Conservation (phyloP, 2,113 vertebrate genomes). For the Vidua macroura region DNA sequence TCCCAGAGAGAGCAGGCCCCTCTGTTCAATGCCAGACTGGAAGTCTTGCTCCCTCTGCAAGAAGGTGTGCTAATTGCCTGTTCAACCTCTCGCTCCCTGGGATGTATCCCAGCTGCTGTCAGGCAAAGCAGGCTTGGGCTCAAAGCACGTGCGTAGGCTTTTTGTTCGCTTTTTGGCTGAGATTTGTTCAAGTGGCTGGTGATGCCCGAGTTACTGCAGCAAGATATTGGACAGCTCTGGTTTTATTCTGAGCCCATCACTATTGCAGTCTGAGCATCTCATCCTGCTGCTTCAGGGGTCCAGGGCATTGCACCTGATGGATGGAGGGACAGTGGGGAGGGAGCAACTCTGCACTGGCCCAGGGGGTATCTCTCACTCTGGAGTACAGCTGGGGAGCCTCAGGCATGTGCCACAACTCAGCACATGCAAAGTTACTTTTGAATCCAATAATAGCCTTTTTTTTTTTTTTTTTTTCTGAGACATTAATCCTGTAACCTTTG, state of each 20-base stretch:
- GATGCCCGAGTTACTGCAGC: background rate
- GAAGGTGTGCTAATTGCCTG: background rate
- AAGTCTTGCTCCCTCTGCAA: background rate
- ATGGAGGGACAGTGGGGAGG: background rate
- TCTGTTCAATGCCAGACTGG: background rate
- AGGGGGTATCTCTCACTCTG: background rate
- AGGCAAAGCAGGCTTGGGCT: background rate
- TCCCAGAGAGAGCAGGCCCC: background rate
- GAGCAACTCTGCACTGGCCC: background rate
- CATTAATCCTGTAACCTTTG: background rate
- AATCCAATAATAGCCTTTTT: background rate
- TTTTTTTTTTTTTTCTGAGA: background rate
- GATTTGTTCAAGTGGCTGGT: rapidly evolving
- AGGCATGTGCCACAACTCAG: background rate
- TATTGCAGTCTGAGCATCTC: background rate
- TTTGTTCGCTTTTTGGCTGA: background rate
- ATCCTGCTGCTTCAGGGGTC: background rate
- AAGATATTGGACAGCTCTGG: background rate
- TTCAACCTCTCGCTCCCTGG: too few species aligned
- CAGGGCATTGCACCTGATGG: too few species aligned
- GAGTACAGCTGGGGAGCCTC: background rate
- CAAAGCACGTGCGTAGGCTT: rapidly evolving
- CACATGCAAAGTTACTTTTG: background rate
- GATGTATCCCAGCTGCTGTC: background rate
- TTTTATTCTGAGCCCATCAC: background rate